A percentile compares a stretch with the other conserved stretches of the same genome.
These are phyloP conservation scores for Poliocrania exsul DNA, from an alignment of 2,797 vertebrate genomes.

Conservation along the genomic window DNA sequence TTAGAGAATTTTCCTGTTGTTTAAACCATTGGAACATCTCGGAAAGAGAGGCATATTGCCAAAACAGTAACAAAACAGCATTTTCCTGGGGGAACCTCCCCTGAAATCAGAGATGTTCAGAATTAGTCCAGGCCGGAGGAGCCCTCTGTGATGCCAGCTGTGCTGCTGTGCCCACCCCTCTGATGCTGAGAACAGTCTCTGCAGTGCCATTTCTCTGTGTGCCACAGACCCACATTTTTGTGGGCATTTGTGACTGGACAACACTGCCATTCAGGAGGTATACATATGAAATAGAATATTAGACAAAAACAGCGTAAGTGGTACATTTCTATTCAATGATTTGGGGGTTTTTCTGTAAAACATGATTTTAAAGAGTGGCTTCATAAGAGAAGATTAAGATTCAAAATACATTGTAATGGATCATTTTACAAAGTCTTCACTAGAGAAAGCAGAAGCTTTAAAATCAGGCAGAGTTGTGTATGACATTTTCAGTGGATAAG, in stretches of 20 bases:
- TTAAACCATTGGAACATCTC: not conserved
- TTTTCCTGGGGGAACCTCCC: not conserved
- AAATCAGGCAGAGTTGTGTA: not conserved
- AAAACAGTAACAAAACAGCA: not conserved
- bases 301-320: not conserved
- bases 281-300: not conserved
- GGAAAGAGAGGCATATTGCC: not conserved
- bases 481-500: not conserved
- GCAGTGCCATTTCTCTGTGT: not conserved
- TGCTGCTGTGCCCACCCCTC: not conserved
- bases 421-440: not conserved
- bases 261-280: not conserved
- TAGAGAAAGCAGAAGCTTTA: not conserved
- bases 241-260: not conserved
- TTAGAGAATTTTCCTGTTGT: not conserved
- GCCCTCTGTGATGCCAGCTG: not conserved
- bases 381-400: not conserved
- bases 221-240: not conserved
- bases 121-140: not conserved
- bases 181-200: not conserved
- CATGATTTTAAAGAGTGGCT: not conserved
- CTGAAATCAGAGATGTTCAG: not conserved
- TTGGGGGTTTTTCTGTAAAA: not conserved
- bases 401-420: not conserved
- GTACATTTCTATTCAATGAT: not conserved